phyloP scores from a whole-genome alignment of 2,113 vertebrate species.

The Psephotus haematonotus region DNA sequence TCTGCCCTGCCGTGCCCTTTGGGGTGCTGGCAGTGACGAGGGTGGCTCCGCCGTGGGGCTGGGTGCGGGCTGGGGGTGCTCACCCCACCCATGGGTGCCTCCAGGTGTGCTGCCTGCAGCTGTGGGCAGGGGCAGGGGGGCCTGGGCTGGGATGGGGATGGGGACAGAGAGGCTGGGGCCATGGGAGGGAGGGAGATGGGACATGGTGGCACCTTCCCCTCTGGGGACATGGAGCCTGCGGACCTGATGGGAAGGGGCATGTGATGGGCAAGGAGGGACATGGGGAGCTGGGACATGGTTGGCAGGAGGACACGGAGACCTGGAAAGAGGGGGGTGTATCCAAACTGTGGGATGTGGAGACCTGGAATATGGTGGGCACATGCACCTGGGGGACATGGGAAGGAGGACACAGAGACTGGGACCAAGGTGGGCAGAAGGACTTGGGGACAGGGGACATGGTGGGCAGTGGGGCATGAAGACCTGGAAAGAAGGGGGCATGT shows the following conservation, averaged over 20 bases:
- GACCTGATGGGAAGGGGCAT: not conserved
- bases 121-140: not conserved
- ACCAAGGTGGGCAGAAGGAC: too few species aligned
- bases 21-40: not conserved
- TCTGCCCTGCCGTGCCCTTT: not conserved
- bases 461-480: too few species aligned
- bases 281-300: not conserved
- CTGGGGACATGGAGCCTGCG: not conserved
- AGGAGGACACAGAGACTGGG: too few species aligned
- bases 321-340: too few species aligned
- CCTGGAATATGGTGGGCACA: not conserved
- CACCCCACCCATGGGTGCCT: not conserved
- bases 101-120: not conserved
- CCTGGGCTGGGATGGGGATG: accelerated
- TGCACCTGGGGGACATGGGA: too few species aligned
- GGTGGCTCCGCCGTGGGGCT: not conserved
- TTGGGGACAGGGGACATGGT: too few species aligned
- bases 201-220: not conserved
- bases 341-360: accelerated
- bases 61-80: not conserved
- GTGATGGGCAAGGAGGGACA: not conserved
- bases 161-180: too few species aligned
- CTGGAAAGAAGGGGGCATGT: too few species aligned
- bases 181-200: not conserved
- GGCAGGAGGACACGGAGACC: too few species aligned